Base-by-base conservation (phyloP, 2,113 vertebrate genomes). In the Pipa parva region DNA sequence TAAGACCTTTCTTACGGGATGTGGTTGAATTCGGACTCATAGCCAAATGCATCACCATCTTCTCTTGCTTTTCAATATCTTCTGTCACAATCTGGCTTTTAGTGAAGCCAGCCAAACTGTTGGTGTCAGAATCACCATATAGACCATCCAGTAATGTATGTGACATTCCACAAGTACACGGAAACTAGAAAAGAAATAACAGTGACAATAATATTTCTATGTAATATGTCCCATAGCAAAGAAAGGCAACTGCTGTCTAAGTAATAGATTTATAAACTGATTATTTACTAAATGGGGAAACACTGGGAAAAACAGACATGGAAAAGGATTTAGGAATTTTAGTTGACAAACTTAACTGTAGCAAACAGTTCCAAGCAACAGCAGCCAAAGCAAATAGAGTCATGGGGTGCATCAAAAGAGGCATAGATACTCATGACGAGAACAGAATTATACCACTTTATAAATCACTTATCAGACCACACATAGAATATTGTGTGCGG, bases 91-190 rank as follows among this genome's bases (percentile, higher is more conserved):
- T 82, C 29, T 91, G 87, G 57, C 81, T 84, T 74, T 88, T 84
- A 0, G 91, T 89, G 71, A 92, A 97, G 17, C 90, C 92, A 1
- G 92, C 90, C 80, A 96, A 80, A 75, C 92, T 97, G 81, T 92
- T 93, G 74, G 85, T 83, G 13, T 97, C 93, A 1, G 89, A 88
- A 54, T 94, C 94, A 25, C 88, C 92, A 84, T 81, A 94, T 18
- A 87, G 91, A 58, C 92, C 93, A 54, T 95, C 90, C 74, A 97
- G 75, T 87, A 91, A 90, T 0, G 89, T 79, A 49, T 89, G 89
- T 77, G 89, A 79, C 76, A 94, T 88, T 76, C 89, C 93, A 71
- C 94, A 95, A 0, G 80, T 79, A 74, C 95, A 94, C 0, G 91
- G 84, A 15, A 91, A 81, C 79, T 91, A n/a, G 73, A n/a, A 76